Conservation (phyloP, 1,140 invertebrate species). For the Nephila pilipes region DNA sequence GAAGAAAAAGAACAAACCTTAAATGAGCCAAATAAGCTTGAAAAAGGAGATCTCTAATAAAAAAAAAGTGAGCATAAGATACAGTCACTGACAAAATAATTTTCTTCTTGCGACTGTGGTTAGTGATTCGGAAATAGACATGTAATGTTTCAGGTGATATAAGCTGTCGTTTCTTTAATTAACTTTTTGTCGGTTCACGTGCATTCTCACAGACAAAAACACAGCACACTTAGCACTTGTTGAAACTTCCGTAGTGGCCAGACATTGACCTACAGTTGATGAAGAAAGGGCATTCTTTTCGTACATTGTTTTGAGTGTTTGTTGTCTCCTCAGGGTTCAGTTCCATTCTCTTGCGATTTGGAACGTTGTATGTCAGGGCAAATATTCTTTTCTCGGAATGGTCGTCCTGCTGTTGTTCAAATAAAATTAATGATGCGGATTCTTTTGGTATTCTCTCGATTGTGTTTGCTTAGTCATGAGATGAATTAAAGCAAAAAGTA, state of each 20-base stretch:
- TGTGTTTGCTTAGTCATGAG: too few relatives aligned
- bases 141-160: conserved; percentile 11
- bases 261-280: neutral
- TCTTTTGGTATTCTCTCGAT: too few relatives aligned
- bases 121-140: conserved; percentile 14
- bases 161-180: conserved; percentile 27
- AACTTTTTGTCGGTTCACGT: conserved; percentile 3
- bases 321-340: neutral
- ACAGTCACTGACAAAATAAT: neutral
- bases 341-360: neutral
- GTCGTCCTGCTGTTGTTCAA: too few relatives aligned
- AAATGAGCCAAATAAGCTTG: neutral
- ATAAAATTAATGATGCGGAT: too few relatives aligned
- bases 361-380: neutral
- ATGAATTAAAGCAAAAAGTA: too few relatives aligned
- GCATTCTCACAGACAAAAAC: conserved; percentile 14
- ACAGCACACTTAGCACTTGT: neutral
- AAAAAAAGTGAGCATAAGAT: neutral
- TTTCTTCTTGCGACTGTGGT: neutral
- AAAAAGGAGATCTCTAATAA: neutral
- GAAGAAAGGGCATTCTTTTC: neutral
- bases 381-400: neutral
- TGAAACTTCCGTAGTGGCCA: conserved; percentile 8
- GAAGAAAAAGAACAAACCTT: neutral
- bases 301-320: neutral